A percentile compares a stretch with the other conserved stretches of the same genome.
Conservation (phyloP, 2,888 invertebrate genomes). For the Anoncus sp. region DNA sequence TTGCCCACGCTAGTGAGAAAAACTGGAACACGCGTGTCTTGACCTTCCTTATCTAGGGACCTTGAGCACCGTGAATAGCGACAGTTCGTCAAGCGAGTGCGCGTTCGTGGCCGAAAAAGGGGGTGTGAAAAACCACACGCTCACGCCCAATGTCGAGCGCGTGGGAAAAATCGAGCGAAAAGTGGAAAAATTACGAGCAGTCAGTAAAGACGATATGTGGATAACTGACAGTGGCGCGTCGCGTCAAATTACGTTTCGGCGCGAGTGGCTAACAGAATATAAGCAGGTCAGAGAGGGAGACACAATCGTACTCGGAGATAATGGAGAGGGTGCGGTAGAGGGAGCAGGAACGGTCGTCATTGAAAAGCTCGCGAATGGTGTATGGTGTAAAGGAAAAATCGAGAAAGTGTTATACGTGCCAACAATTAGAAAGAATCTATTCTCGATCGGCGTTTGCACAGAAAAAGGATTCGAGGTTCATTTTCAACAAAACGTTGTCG, state of each 20-base stretch:
- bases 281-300: constrained; percentile 8
- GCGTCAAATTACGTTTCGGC: constrained; percentile 1
- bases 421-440: constrained; percentile 56
- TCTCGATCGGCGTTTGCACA: constrained; percentile 53
- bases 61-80: not conserved
- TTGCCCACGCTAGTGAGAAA: too few species aligned
- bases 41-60: too few species aligned
- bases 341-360: constrained; percentile 33
- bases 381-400: constrained; percentile 22
- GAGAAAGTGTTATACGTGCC: constrained; percentile 61
- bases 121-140: too few species aligned
- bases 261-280: constrained; percentile 41
- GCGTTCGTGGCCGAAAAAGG: not conserved
- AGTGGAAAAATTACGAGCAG: not conserved
- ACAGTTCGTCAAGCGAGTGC: constrained; percentile 6
- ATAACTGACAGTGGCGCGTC: constrained; percentile 50
- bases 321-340: constrained; percentile 26
- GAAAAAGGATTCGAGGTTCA: constrained; percentile 15
- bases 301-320: constrained; percentile 33
- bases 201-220: constrained; percentile 16
- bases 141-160: not conserved
- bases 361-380: constrained; percentile 26
- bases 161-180: not conserved
- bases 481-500: not conserved
- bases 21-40: too few species aligned